These are phyloP conservation scores for Latrodectus geometricus DNA, from an alignment of 1,140 invertebrate species.

Conservation along the genomic window DNA sequence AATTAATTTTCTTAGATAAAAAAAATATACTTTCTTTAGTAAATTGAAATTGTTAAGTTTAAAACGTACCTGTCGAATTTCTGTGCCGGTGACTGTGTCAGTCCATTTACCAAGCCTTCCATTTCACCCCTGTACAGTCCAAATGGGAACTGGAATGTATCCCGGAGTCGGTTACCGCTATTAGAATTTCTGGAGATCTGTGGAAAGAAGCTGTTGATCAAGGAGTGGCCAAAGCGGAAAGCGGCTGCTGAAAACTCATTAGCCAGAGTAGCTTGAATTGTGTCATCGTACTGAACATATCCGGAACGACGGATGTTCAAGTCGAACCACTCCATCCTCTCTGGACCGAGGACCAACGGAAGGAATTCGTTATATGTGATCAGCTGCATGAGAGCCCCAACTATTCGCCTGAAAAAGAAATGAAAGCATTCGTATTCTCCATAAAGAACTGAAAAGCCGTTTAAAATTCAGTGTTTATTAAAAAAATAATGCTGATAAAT, in stretches of 20 bases:
- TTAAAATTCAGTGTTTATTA: too few relatives aligned
- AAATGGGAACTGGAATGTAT: conserved; percentile 64
- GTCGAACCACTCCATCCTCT: conserved; percentile 67
- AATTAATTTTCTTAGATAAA: too few relatives aligned
- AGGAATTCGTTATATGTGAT: conserved; percentile 73
- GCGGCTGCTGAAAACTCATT: conserved; percentile 83
- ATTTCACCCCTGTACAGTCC: conserved; percentile 62
- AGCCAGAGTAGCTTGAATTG: conserved; percentile 81
- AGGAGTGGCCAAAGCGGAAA: conserved; percentile 92
- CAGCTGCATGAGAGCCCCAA: conserved; percentile 69
- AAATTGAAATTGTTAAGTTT: neutral
- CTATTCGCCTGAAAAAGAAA: conserved; percentile 60
- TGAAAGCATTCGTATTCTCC: too few relatives aligned
- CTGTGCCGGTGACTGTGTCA: conserved; percentile 53
- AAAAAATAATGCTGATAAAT: too few relatives aligned
- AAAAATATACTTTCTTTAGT: neutral
- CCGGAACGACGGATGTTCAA: conserved; percentile 35
- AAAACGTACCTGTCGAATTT: conserved; percentile 57
- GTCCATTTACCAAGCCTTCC: conserved; percentile 62
- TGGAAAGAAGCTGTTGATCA: conserved; percentile 73
- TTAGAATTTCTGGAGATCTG: conserved; percentile 6
- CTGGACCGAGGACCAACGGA: conserved; percentile 71
- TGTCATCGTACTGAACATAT: conserved; percentile 71
- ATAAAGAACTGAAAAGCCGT: too few relatives aligned
- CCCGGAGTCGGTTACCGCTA: conserved; percentile 40